These are phyloP conservation scores for Habropoda laboriosa DNA, from an alignment of 1,140 invertebrate genomes.

Conservation along the genomic window DNA sequence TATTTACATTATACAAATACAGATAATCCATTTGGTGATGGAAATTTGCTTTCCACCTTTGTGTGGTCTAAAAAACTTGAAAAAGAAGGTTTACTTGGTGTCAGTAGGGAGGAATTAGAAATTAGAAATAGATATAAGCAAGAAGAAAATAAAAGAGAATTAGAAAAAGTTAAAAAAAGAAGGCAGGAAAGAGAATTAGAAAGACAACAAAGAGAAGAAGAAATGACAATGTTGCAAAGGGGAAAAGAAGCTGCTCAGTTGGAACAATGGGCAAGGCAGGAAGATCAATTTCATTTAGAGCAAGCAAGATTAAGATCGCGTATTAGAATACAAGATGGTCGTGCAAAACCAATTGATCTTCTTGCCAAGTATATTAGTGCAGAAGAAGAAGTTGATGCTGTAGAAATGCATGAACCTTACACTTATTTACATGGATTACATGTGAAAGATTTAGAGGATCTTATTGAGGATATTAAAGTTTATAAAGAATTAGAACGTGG, in stretches of 20 bases:
- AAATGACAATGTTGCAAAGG: slow-evolving; percentile 92
- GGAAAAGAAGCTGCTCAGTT: slow-evolving; percentile 97
- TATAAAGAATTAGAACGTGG: slow-evolving; percentile 93
- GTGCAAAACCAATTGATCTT: slow-evolving; percentile 99
- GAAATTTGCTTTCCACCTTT: slow-evolving; percentile 95
- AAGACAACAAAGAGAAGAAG: slow-evolving; percentile 93
- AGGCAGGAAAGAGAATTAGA: slow-evolving; percentile 94
- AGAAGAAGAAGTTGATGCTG: slow-evolving; percentile 94
- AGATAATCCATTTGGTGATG: slow-evolving; percentile 99
- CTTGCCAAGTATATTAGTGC: slow-evolving; percentile 97
- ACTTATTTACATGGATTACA: slow-evolving; percentile 96
- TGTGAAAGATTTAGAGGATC: slow-evolving; percentile 97
- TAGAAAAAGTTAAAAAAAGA: slow-evolving; percentile 96
- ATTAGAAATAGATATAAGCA: slow-evolving; percentile 92
- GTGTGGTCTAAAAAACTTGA: slow-evolving; percentile 98
- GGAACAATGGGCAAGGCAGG: slow-evolving; percentile 96
- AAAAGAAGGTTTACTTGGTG: slow-evolving; percentile 93
- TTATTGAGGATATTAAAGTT: slow-evolving; percentile 98
- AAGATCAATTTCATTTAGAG: slow-evolving; percentile 96
- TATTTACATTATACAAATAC: slow-evolving; percentile 98
- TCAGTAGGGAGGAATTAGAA: slow-evolving; percentile 92
- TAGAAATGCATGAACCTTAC: slow-evolving; percentile 99
- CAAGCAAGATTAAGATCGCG: slow-evolving; percentile 94
- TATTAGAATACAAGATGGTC: slow-evolving; percentile 97
- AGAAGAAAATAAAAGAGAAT: slow-evolving; percentile 93